Evolutionary conservation across 2,888 invertebrate genomes (phyloP), one percentile per base, ranked within the genome.

Genomic region (Synanthedon vespiformis): DNA sequence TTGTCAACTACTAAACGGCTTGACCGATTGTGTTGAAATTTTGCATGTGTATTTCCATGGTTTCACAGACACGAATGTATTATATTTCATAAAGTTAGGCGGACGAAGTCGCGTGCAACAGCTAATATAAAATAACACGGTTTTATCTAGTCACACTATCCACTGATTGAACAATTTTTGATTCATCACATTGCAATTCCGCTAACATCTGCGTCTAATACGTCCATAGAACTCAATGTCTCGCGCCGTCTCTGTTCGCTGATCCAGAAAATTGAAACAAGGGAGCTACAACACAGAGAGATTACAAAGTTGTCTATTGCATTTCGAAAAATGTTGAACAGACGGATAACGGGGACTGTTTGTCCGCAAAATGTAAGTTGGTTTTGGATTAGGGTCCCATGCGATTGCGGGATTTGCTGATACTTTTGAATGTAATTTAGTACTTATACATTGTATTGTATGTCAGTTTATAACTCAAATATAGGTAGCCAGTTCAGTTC

Each of bases 261-360:
- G 82, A 67, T 61, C 80, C 65, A 84, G 84, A 85, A 86, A 86
- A 86, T 86, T 85, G 80, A 77, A 81, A 80, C 73, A 69, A 74
- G 73, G 76, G 68, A 61, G 56, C 52, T 55, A 50, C 50, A 51
- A 50, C 40, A 56, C 50, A 54, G 48, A 44, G 44, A 13, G n/a
- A 44, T 13, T 13, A 44, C 44, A 44, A 44, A 44, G 13, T 44
- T 44, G 14, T 13, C n/a, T 13, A 11, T n/a, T 44, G 14, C 44
- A 44, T 44, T 14, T 44, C 13, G 44, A 5, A 13, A 4, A 44
- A 4, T 44, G 12, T 13, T 13, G n/a, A 6, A 13, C 6, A 13
- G 8, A 8, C 13, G 14, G 8, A 44, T 4, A 44, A 44, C n/a
- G 44, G 13, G n/a, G 14, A 44, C 14, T 13, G n/a, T 44, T n/a